Evolutionary conservation across 1,140 invertebrate genomes (phyloP), one percentile per base, ranked within the genome.

Genomic region (Adoxophyes honmai): DNA sequence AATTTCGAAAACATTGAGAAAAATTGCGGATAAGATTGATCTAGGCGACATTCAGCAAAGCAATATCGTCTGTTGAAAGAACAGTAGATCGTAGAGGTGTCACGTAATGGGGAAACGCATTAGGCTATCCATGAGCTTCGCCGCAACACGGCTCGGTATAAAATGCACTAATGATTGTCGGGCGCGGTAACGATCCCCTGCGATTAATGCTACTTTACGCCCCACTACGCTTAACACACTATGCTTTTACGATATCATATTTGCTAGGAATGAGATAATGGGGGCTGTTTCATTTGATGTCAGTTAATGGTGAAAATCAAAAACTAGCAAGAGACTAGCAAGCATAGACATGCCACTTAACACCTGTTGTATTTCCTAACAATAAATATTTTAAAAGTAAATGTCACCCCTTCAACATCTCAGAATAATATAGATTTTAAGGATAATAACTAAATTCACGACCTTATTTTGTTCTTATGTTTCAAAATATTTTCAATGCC

Each of bases 21-120:
- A 15, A n/a, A 11, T 10, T 10, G 16, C 39, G 15, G 15, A 44
- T 18, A 44, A 44, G 16, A 44, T 8, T 21, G 18, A 48, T 48
- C 4, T 48, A 48, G 18, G n/a, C 11, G 48, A 51, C 52, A 39
- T 33, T 53, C 34, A 57, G 28, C 52, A 60, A 72, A 68, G 65
- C 62, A 66, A 60, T 70, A 68, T 68, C 52, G 63, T 28, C 21
- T 53, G 34, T 35, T 57, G 35, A 67, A 72, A 72, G 57, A 64
- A 62, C 64, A 55, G 67, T 69, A 63, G 60, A 71, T 73, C 67
- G 57, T 36, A 64, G 70, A 75, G 64, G 67, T 75, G 76, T 74
- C 66, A 72, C 68, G 66, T 85, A 85, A 82, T 81, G 76, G 72
- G 67, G 60, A 67, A 82, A 78, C 73, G 76, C 78, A 85, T 85